Conservation (phyloP, 2,888 invertebrate genomes). For the Helobdella robusta region DNA sequence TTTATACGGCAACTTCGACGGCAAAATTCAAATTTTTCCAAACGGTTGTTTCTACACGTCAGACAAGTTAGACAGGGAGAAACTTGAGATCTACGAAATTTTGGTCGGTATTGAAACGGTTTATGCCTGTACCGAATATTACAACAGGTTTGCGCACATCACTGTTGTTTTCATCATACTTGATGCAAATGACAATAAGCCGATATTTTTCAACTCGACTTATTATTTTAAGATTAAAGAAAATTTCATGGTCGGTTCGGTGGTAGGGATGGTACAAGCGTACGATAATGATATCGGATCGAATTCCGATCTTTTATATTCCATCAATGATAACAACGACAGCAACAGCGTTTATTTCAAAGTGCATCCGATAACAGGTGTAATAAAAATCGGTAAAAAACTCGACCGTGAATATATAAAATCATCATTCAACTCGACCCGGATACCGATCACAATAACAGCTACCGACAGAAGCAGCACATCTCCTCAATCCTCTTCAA, state of each 20-base stretch:
- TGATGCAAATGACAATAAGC: constrained; percentile 49
- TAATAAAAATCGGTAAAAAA: constrained; percentile 72
- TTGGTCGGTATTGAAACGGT: constrained; percentile 66
- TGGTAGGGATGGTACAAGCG: constrained; percentile 43
- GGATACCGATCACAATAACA: constrained; percentile 38
- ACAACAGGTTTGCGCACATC: background rate
- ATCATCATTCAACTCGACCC: constrained; percentile 35
- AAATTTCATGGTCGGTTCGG: constrained; percentile 37
- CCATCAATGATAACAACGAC: too few relatives aligned
- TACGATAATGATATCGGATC: constrained; percentile 77
- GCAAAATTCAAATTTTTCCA: constrained; percentile 84
- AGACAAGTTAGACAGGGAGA: constrained; percentile 75
- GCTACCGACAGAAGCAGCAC: constrained; percentile 60
- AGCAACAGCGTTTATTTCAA: constrained; percentile 60
- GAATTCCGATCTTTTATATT: constrained; percentile 78
- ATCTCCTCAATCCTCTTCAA: constrained; percentile 25
- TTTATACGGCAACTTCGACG: constrained; percentile 72
- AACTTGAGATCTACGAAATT: constrained; percentile 78
- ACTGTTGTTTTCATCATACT: constrained; percentile 78
- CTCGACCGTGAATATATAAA: constrained; percentile 44
- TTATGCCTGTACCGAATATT: constrained; percentile 1
- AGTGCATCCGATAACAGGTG: constrained; percentile 85
- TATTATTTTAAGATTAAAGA: constrained; percentile 42
- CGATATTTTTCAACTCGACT: constrained; percentile 58
- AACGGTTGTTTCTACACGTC: constrained; percentile 84